Evolutionary conservation across 2,113 vertebrate species (phyloP).

Genomic region (Cepphus grylle): DNA sequence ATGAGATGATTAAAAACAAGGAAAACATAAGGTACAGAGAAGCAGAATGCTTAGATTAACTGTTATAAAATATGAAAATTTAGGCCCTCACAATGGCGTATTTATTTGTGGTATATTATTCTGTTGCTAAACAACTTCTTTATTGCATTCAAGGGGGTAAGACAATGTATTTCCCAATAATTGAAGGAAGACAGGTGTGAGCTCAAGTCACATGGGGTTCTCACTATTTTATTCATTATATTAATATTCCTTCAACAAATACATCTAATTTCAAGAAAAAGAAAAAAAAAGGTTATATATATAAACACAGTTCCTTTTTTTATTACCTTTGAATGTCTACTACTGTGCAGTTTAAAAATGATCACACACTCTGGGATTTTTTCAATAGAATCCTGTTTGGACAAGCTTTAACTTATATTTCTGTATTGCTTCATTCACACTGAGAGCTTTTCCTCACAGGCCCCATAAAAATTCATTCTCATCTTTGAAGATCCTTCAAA

Average conservation of each 20-base stretch:
- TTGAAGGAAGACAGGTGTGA: neutral
- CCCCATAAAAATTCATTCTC: neutral
- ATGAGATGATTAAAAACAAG: neutral
- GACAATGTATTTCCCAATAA: neutral
- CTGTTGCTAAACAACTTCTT: neutral
- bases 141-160: neutral
- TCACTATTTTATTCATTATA: neutral
- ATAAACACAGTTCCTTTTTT: neutral
- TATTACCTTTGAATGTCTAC: neutral
- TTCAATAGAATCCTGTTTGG: neutral
- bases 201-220: neutral
- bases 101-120: neutral
- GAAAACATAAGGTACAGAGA: neutral
- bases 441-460: neutral
- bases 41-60: neutral
- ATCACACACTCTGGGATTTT: neutral
- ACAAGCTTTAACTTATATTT: neutral
- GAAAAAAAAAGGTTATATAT: neutral
- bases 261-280: neutral
- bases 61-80: neutral
- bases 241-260: neutral
- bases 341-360: neutral
- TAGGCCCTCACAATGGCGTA: neutral
- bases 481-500: slow-evolving; percentile 23
- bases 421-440: neutral